Conservation (phyloP, 2,797 vertebrate genomes). For the Pelobates cultripes region DNA sequence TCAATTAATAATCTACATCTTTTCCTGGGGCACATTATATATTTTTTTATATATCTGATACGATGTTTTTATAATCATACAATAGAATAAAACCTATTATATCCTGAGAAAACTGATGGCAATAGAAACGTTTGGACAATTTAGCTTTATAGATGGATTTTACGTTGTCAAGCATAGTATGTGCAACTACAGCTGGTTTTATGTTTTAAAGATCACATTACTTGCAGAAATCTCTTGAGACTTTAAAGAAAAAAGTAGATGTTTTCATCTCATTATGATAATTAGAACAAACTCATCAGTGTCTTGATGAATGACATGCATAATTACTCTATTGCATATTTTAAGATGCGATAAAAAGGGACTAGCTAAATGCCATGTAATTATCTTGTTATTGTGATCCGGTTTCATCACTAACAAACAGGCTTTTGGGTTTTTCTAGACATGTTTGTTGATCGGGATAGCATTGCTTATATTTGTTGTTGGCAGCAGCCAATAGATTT, state of each 20-base stretch:
- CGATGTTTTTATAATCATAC: not conserved
- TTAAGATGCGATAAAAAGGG: conserved; percentile 77
- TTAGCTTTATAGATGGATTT: not conserved
- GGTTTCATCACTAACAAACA: conserved; percentile 30
- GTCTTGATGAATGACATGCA: conserved; percentile 74
- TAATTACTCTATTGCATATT: conserved; percentile 79
- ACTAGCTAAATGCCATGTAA: conserved; percentile 76
- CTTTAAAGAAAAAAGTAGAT: conserved; percentile 49
- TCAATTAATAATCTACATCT: not conserved
- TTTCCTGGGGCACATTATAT: not conserved
- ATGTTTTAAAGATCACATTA: conserved; percentile 14
- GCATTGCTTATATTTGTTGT: not conserved
- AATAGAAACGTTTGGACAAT: not conserved
- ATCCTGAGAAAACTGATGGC: not conserved
- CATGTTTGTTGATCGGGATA: conserved; percentile 5
- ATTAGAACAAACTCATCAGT: conserved; percentile 81
- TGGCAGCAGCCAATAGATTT: not conserved
- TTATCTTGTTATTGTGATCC: conserved; percentile 67
- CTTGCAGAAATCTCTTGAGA: conserved; percentile 6
- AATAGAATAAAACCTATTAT: not conserved
- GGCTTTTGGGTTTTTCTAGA: conserved; percentile 19
- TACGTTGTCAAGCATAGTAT: not conserved
- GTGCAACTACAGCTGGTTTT: conserved; percentile 11
- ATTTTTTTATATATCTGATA: not conserved
- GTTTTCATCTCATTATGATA: conserved; percentile 80